Conservation (phyloP, 2,797 vertebrate genomes). For the Gobionotothen gibberifrons region DNA sequence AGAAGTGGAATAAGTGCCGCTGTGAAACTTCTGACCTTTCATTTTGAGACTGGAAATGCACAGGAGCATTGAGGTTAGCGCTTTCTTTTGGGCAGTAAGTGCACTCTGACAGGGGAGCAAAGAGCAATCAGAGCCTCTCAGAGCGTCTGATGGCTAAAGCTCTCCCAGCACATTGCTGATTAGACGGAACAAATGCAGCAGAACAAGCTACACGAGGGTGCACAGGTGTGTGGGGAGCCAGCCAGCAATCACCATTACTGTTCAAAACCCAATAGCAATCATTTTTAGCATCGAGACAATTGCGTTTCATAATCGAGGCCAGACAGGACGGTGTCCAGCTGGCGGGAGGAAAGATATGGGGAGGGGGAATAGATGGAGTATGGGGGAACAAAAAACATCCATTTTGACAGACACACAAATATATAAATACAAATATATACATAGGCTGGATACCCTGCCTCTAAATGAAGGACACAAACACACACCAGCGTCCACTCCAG, state of each 20-base stretch:
- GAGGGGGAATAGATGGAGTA: constrained; percentile 38
- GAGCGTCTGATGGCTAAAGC: constrained; percentile 42
- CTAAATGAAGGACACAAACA: constrained; percentile 31
- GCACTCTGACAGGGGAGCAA: constrained; percentile 40
- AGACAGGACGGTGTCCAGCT: constrained; percentile 72
- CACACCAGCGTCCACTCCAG: constrained; percentile 44
- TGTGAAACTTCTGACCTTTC: constrained; percentile 22
- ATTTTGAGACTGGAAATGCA: constrained; percentile 21
- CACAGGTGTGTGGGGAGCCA: constrained; percentile 78
- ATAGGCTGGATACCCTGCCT: constrained; percentile 39
- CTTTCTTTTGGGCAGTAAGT: constrained; percentile 36
- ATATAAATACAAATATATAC: constrained; percentile 49
- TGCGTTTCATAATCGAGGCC: constrained; percentile 69
- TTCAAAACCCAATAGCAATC: constrained; percentile 76
- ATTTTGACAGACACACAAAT: constrained; percentile 45
- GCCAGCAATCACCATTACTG: constrained; percentile 79
- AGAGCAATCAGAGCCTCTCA: constrained; percentile 60
- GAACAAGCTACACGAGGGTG: constrained; percentile 51
- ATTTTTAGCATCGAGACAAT: constrained; percentile 75
- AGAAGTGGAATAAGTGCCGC: constrained; percentile 12
- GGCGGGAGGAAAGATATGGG: constrained; percentile 44
- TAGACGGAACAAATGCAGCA: constrained; percentile 64
- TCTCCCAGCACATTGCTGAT: constrained; percentile 60
- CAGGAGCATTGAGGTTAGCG: neutral
- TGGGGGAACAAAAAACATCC: constrained; percentile 27